Evolutionary conservation across 92 coral and sea anemone genomes (phyloP).

Genomic region (Bergia puertoricense): DNA sequence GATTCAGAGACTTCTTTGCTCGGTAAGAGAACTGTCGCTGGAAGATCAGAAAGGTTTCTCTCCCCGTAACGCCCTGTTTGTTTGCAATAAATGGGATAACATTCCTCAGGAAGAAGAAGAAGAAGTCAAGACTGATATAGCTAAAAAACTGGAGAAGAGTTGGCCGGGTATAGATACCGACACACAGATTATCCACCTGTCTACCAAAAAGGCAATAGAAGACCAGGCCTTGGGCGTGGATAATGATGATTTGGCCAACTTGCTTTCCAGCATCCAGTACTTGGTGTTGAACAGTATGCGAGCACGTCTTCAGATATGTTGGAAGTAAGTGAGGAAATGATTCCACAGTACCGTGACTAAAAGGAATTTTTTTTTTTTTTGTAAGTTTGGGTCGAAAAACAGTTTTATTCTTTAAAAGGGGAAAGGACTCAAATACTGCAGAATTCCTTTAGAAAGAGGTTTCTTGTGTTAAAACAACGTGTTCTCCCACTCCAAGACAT

Average conservation of each 20-base stretch:
- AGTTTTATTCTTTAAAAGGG: too few relatives aligned
- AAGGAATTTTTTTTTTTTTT: too few relatives aligned
- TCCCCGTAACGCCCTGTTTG: conserved; percentile 39
- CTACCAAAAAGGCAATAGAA: conserved; percentile 21
- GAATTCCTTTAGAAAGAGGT: too few relatives aligned
- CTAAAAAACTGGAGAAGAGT: conserved; percentile 6
- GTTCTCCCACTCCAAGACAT: too few relatives aligned
- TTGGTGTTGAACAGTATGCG: conserved; percentile 39
- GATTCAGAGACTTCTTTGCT: conserved; percentile 19
- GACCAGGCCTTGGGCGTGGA: background rate
- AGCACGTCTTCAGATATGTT: conserved; percentile 28
- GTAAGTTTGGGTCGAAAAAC: background rate
- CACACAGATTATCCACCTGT: conserved; percentile 35
- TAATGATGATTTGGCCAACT: conserved; percentile 5
- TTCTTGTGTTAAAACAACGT: too few relatives aligned
- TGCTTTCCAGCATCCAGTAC: conserved; percentile 17
- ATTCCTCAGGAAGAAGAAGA: conserved; percentile 3
- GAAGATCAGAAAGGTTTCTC: conserved; percentile 7
- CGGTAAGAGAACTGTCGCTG: conserved; percentile 5
- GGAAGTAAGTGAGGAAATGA: conserved; percentile 24
- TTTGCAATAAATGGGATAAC: conserved; percentile 35
- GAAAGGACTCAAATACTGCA: too few relatives aligned
- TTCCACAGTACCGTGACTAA: background rate
- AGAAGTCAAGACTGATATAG: conserved; percentile 14
- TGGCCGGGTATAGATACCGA: conserved; percentile 37